Evolutionary conservation across 2,888 invertebrate species (phyloP).

Genomic region (Xanthia togata): DNA sequence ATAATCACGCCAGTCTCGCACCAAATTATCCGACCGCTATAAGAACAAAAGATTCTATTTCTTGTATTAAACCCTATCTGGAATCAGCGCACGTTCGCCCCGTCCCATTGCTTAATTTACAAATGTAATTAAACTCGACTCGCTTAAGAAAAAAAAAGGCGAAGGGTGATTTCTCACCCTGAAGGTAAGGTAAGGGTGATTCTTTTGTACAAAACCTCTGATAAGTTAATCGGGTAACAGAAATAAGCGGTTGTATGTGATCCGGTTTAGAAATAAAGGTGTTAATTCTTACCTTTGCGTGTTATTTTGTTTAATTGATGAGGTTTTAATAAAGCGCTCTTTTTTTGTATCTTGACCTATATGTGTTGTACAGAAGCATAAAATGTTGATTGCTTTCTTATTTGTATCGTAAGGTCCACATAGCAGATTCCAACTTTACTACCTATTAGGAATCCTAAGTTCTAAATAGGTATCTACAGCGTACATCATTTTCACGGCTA

Average conservation of each 20-base stretch:
- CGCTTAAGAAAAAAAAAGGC: slow-evolving; percentile 59
- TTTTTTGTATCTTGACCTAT: neutral
- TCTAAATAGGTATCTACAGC: neutral
- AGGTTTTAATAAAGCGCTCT: neutral
- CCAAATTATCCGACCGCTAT: slow-evolving; percentile 58
- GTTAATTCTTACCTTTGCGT: slow-evolving; percentile 38
- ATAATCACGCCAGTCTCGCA: slow-evolving; percentile 57
- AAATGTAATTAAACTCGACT: slow-evolving; percentile 68
- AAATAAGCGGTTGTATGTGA: slow-evolving; percentile 65
- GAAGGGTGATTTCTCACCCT: slow-evolving; percentile 62
- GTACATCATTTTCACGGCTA: neutral
- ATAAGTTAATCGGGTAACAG: slow-evolving; percentile 65
- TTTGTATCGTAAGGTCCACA: neutral
- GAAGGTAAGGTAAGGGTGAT: slow-evolving; percentile 58
- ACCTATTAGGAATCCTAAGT: neutral
- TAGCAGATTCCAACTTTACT: neutral
- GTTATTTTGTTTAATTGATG: slow-evolving; percentile 28
- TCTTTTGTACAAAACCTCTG: slow-evolving; percentile 62
- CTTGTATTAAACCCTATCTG: slow-evolving; percentile 55
- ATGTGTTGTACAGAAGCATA: neutral
- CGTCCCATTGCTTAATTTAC: slow-evolving; percentile 70
- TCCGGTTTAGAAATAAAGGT: slow-evolving; percentile 46
- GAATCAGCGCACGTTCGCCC: slow-evolving; percentile 59
- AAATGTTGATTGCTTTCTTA: neutral
- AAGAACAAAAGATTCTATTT: slow-evolving; percentile 68